Evolutionary conservation across 2,888 invertebrate species (phyloP), one percentile per base, ranked within the genome.

Genomic region (Clepsis dumicolana): DNA sequence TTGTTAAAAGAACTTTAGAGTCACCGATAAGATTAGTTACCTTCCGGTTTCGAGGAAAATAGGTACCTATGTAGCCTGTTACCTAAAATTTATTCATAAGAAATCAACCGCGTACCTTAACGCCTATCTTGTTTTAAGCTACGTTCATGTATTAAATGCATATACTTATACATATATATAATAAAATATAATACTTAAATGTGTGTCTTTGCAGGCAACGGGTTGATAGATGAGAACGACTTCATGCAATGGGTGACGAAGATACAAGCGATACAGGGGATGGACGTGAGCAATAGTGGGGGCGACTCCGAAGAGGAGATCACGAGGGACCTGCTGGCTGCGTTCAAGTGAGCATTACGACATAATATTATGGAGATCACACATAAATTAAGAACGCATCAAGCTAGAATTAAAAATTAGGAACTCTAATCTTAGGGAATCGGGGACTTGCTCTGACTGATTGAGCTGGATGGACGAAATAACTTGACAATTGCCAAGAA

Each of bases 281-380:
- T 94, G 75, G 92, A 93, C 71, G 92, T 94, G n/a, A 91, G 91
- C 71, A 91, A 94, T 62, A 91, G 89, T 70, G 91, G 90, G 14
- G 93, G 92, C 0, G 94, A 95, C 73, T 93, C 94, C 16, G 95
- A 96, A 79, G 94, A 95, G 71, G 96, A 96, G 81, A 94, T 95
- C 79, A 95, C 95, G 71, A 95, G 96, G 85, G 98, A 98, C 86
- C 94, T 98, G 76, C 94, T 97, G 78, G 98, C 98, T 70, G 98
- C 98, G 77, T 98, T 98, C 94, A 95, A 95, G 95, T 95, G 81
- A 80, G 83, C 8, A 5, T 56, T 29, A 12, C 16, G 21, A 21
- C 21, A 21, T 21, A 21, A 48, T 48, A 38, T 32, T 32, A 32
- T 32, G 32, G 12, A 32, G 7, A 32, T 32, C 38, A n/a, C n/a